These are phyloP conservation scores for Ectobius pallidus DNA, from an alignment of 2,888 invertebrate genomes.

Conservation along the genomic window DNA sequence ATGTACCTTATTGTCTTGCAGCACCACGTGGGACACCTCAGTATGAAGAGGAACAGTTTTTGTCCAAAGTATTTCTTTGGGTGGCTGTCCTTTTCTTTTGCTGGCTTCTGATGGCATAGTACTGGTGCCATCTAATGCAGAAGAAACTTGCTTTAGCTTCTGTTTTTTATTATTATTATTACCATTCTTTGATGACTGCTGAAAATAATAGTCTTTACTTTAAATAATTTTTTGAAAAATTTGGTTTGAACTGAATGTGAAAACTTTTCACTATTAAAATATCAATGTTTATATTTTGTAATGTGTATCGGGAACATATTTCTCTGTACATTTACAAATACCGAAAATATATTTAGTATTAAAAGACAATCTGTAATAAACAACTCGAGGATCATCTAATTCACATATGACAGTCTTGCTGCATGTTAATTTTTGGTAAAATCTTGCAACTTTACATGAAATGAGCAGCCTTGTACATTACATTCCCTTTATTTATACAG, in stretches of 20 bases:
- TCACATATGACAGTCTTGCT: too few relatives aligned
- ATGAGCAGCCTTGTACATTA: too few relatives aligned
- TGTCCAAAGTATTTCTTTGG: slow-evolving; percentile 93
- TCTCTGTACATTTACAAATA: background rate
- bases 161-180: background rate
- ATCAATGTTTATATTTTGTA: background rate
- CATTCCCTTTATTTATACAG: too few relatives aligned
- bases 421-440: too few relatives aligned
- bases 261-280: too few relatives aligned
- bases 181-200: background rate
- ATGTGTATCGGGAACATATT: background rate
- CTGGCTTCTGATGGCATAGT: slow-evolving; percentile 89
- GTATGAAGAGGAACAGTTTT: slow-evolving; percentile 88
- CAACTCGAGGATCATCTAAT: background rate
- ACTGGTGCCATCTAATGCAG: background rate
- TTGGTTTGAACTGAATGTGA: too few relatives aligned
- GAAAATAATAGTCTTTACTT: background rate
- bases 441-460: too few relatives aligned
- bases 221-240: too few relatives aligned
- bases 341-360: background rate
- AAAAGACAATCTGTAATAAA: background rate
- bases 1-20: slow-evolving; percentile 51
- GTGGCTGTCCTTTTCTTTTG: slow-evolving; percentile 88
- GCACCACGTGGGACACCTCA: slow-evolving; percentile 85
- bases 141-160: background rate